Percentiles rank a stretch among this genome's conserved stretches.
These are phyloP conservation scores for Lucilia sericata DNA, from an alignment of 1,140 invertebrate species.

Conservation along the genomic window DNA sequence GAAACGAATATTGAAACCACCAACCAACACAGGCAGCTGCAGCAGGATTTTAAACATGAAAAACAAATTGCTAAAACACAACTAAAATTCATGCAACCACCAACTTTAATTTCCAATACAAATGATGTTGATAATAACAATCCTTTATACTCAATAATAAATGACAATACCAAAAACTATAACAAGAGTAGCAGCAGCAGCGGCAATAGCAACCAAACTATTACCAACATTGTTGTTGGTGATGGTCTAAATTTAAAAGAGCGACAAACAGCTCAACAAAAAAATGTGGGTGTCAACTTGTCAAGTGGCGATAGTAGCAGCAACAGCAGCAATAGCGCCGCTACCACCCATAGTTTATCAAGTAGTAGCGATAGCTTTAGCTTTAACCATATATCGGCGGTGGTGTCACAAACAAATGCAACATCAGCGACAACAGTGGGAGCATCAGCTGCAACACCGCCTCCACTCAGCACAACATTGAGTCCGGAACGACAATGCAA, in stretches of 20 bases:
- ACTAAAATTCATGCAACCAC: not conserved
- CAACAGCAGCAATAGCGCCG: constrained; percentile 47
- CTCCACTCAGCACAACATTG: constrained; percentile 58
- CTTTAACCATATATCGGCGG: constrained; percentile 16
- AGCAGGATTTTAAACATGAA: constrained; percentile 36
- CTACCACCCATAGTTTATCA: not conserved
- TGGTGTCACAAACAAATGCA: constrained; percentile 43
- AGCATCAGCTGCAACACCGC: constrained; percentile 37
- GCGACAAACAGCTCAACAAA: not conserved
- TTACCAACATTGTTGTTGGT: constrained; percentile 22
- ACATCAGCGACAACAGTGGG: not conserved
- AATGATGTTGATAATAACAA: constrained; percentile 52
- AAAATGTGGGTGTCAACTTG: constrained; percentile 9
- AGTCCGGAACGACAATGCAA: constrained; percentile 63
- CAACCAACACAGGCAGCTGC: constrained; percentile 20
- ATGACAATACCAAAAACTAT: constrained; percentile 13
- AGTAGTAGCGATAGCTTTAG: constrained; percentile 38
- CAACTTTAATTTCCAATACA: constrained; percentile 65
- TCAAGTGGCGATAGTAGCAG: constrained; percentile 48
- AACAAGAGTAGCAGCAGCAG: constrained; percentile 39
- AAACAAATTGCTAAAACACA: constrained; percentile 38
- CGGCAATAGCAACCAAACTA: constrained; percentile 48
- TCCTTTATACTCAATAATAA: constrained; percentile 17
- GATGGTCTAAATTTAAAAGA: constrained; percentile 14
- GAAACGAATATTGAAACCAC: not conserved